Percentiles rank a stretch among this genome's conserved stretches.
phyloP scores from a whole-genome alignment of 2,113 vertebrate species.

The Hypomesus transpacificus region DNA sequence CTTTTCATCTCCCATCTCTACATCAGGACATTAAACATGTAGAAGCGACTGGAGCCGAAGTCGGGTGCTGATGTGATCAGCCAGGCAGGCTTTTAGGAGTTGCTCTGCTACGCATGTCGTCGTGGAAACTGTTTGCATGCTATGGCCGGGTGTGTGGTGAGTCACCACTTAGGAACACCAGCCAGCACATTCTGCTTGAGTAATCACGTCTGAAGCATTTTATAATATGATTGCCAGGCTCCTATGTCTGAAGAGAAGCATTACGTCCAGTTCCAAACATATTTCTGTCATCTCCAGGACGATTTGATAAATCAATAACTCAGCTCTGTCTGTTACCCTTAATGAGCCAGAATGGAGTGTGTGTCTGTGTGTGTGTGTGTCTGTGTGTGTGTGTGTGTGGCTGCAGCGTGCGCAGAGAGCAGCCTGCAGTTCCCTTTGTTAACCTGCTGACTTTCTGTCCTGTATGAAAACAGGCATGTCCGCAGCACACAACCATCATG shows the following conservation, averaged over 20 bases:
- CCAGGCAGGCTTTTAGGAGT: neutral
- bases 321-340: neutral
- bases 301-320: no score
- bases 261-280: no score
- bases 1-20: slow-evolving; percentile 1
- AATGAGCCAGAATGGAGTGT: neutral
- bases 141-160: no score
- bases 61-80: neutral
- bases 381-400: neutral
- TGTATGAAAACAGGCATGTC: neutral
- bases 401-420: neutral
- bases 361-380: neutral
- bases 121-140: no score
- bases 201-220: no score
- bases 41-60: neutral
- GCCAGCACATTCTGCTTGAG: no score
- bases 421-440: neutral
- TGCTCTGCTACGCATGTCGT: neutral
- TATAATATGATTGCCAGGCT: no score
- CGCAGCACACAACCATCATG: neutral
- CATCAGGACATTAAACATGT: slow-evolving; percentile 8
- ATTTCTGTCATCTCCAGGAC: no score
- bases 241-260: no score
- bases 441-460: neutral
- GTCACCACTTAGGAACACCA: no score